Evolutionary conservation across 2,797 vertebrate species (phyloP).

Genomic region (Anolis apletophallus): DNA sequence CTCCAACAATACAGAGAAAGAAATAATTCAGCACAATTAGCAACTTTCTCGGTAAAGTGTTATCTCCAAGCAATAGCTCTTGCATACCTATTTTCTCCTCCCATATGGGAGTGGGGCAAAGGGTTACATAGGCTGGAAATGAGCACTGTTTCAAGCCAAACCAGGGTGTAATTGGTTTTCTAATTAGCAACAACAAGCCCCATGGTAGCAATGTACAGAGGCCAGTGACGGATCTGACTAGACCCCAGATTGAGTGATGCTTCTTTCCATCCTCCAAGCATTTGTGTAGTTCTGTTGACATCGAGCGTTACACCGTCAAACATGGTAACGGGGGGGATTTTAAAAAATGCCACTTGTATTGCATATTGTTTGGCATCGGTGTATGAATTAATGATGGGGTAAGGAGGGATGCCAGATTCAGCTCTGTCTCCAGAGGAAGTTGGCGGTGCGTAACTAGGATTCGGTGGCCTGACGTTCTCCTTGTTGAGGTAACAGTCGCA

Average conservation of each 20-base stretch:
- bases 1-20: too few relatives aligned
- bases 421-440: slow-evolving; percentile 27
- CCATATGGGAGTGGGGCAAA: neutral
- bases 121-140: rapidly evolving
- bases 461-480: neutral
- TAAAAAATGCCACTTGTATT: neutral
- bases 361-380: neutral
- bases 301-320: rapidly evolving
- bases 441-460: neutral
- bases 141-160: neutral
- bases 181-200: neutral
- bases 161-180: slow-evolving; percentile 15
- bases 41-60: too few relatives aligned
- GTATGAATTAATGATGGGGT: slow-evolving; percentile 53
- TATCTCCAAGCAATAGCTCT: too few relatives aligned
- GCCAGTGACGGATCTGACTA: slow-evolving; percentile 21
- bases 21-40: too few relatives aligned
- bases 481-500: neutral
- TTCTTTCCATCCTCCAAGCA: neutral
- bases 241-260: slow-evolving; percentile 18
- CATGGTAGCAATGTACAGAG: slow-evolving; percentile 1
- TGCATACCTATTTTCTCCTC: neutral
- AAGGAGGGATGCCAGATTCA: slow-evolving; percentile 50
- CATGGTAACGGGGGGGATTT: neutral
- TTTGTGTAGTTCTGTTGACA: slow-evolving; percentile 5